phyloP scores from a whole-genome alignment of 1,140 invertebrate genomes.

The Drosophila burlai region DNA sequence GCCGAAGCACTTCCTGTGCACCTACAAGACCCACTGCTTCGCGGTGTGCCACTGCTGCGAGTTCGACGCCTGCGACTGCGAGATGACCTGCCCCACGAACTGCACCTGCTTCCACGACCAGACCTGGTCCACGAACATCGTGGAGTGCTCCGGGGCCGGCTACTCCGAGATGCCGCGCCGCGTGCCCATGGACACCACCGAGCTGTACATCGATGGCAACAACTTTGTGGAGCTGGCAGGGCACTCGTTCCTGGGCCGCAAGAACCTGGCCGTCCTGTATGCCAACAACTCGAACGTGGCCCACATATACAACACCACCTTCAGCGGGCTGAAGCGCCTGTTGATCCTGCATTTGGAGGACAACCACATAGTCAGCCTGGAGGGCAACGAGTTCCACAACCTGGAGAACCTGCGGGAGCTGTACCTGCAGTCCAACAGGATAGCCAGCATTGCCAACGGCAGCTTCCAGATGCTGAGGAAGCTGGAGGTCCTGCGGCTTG shows the following conservation, averaged over 20 bases:
- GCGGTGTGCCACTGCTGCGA: slow-evolving; percentile 97
- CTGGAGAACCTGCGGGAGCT: slow-evolving; percentile 92
- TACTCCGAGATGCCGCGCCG: slow-evolving; percentile 93
- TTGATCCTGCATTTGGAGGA: slow-evolving; percentile 93
- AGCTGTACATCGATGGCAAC: slow-evolving; percentile 96
- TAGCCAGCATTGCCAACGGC: slow-evolving; percentile 93
- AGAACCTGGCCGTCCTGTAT: slow-evolving; percentile 93
- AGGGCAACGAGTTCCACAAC: slow-evolving; percentile 93
- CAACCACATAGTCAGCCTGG: slow-evolving; percentile 92
- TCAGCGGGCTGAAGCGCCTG: slow-evolving; percentile 92
- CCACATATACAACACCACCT: slow-evolving; percentile 94
- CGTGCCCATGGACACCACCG: slow-evolving; percentile 97
- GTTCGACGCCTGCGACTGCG: slow-evolving; percentile 97
- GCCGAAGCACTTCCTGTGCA: slow-evolving; percentile 95
- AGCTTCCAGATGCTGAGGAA: slow-evolving; percentile 93
- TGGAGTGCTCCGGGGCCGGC: slow-evolving; percentile 93
- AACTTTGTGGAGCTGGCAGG: slow-evolving; percentile 94
- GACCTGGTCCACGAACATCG: slow-evolving; percentile 96
- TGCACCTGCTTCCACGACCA: slow-evolving; percentile 98
- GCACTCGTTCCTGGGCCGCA: slow-evolving; percentile 96
- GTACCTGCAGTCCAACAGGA: slow-evolving; percentile 94
- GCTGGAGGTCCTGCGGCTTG: slow-evolving; percentile 93
- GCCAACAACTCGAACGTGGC: slow-evolving; percentile 95
- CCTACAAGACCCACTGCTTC: slow-evolving; percentile 96
- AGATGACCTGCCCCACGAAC: slow-evolving; percentile 97